These are phyloP conservation scores for Hymenopus coronatus DNA, from an alignment of 2,888 invertebrate species.

Conservation along the genomic window DNA sequence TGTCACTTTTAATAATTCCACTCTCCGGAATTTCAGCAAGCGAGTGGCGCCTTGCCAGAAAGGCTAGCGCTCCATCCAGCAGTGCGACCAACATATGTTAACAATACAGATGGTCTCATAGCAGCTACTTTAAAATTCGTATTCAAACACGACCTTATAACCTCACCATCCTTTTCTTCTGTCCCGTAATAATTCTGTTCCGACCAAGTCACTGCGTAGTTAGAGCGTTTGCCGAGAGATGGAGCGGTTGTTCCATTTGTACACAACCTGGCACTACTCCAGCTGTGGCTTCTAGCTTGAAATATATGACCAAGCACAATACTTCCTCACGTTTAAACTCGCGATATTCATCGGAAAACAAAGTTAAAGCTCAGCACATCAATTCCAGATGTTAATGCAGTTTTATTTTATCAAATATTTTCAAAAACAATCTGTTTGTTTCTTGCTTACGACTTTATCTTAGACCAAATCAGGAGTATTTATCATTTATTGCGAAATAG, in stretches of 20 bases:
- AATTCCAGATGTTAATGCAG: too few species aligned
- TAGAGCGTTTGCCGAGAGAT: background rate
- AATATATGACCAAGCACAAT: background rate
- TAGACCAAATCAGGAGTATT: too few species aligned
- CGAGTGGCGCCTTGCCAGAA: background rate
- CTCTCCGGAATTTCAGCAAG: background rate
- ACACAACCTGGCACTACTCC: background rate
- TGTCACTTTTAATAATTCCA: background rate
- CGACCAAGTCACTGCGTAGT: background rate
- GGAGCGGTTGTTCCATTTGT: background rate
- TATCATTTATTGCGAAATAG: too few species aligned
- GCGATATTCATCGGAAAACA: background rate
- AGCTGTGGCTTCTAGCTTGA: background rate
- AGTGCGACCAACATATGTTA: background rate
- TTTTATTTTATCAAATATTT: too few species aligned
- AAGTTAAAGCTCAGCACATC: too few species aligned
- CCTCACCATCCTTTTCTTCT: background rate
- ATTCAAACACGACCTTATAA: background rate
- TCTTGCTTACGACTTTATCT: too few species aligned
- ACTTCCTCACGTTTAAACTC: background rate
- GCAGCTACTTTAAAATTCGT: background rate
- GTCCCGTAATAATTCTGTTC: background rate
- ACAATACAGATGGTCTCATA: background rate
- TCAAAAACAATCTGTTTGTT: too few species aligned
- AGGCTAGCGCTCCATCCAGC: background rate